A percentile compares a stretch with the other conserved stretches of the same genome.
Conservation (phyloP, 1,140 invertebrate species). For the Periplaneta americana region DNA sequence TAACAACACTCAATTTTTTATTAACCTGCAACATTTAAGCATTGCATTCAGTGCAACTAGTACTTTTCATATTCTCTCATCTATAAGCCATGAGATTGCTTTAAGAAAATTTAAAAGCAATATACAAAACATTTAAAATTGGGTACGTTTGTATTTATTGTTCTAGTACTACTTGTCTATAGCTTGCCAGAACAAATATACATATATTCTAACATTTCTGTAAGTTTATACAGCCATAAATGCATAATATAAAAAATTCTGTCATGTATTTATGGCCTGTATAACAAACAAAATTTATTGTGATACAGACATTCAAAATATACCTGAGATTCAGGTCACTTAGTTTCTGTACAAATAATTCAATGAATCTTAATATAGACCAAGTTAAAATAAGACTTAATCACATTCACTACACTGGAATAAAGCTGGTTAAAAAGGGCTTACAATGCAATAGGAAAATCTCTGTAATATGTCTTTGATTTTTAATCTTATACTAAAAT, state of each 20-base stretch:
- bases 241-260: background rate
- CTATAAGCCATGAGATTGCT: no score
- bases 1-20: no score
- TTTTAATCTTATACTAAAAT: no score
- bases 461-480: no score
- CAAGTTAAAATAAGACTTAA: no score
- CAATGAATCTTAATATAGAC: background rate
- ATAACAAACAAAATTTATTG: background rate
- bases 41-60: no score
- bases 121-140: background rate
- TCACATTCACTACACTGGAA: no score
- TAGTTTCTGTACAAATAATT: background rate
- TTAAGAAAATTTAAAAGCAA: no score
- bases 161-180: background rate
- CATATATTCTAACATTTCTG: background rate
- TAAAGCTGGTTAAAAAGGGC: no score
- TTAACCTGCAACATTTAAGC: no score
- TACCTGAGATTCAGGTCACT: background rate
- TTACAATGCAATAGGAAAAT: no score
- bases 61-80: no score
- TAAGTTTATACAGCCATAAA: background rate
- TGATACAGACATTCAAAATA: background rate
- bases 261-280: background rate
- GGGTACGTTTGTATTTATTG: background rate
- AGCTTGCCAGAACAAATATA: background rate